These are phyloP conservation scores for Pogonus chalceus DNA, from an alignment of 1,140 invertebrate species.

Conservation along the genomic window DNA sequence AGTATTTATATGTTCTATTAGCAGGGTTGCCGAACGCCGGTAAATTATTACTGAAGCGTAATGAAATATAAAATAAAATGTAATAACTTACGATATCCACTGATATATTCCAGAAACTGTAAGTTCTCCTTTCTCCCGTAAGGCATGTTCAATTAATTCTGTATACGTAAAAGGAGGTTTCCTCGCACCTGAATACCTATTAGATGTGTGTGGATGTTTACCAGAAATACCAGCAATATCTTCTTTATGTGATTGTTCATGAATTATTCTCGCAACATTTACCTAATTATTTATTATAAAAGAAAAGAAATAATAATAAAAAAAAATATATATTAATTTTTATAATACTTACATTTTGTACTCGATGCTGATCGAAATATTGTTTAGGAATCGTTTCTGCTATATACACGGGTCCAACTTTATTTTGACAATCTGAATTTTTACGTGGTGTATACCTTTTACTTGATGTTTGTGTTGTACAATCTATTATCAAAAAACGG, in stretches of 20 bases:
- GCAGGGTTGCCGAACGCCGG: no score
- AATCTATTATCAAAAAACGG: neutral
- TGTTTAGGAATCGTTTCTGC: neutral
- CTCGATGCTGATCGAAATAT: neutral
- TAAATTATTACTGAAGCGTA: no score
- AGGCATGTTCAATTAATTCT: constrained; percentile 74
- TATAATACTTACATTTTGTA: neutral
- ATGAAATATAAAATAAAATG: neutral
- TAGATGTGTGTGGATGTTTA: constrained; percentile 12
- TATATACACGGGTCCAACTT: neutral
- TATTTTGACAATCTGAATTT: neutral
- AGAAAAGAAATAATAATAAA: no score
- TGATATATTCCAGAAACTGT: constrained; percentile 85
- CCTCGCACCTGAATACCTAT: constrained; percentile 40
- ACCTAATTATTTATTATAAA: no score
- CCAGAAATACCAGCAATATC: neutral
- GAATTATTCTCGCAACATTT: neutral
- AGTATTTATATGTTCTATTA: no score
- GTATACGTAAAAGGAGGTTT: constrained; percentile 81
- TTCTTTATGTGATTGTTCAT: neutral
- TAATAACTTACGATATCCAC: constrained; percentile 78
- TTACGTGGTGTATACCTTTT: neutral
- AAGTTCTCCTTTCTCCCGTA: constrained; percentile 70
- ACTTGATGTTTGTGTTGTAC: neutral
- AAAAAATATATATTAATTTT: neutral